These are phyloP conservation scores for Dromococcyx pavoninus DNA, from an alignment of 2,797 vertebrate species.

Conservation along the genomic window DNA sequence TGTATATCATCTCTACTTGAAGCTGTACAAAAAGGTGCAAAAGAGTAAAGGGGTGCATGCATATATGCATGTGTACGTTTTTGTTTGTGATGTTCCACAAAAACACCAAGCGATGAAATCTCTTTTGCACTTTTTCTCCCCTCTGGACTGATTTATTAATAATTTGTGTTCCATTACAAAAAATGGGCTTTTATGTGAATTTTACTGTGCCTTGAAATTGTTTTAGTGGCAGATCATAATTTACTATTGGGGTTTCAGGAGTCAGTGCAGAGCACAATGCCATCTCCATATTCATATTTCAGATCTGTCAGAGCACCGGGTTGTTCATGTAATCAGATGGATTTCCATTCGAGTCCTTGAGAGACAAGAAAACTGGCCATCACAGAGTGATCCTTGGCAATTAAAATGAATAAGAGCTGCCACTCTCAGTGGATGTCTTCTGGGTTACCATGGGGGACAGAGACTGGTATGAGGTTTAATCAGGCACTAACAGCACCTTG, in stretches of 20 bases:
- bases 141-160: slow-evolving; percentile 67
- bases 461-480: slow-evolving; percentile 82
- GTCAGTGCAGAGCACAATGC: slow-evolving; percentile 62
- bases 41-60: not conserved
- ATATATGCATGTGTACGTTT: not conserved
- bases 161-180: slow-evolving; percentile 66
- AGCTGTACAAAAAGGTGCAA: not conserved
- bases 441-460: slow-evolving; percentile 79
- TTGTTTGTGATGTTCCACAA: not conserved
- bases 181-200: slow-evolving; percentile 52
- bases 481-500: slow-evolving; percentile 82
- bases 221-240: slow-evolving; percentile 65
- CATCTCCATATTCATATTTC: slow-evolving; percentile 79
- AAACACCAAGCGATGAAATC: not conserved
- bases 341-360: slow-evolving; percentile 74
- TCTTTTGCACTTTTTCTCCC: not conserved
- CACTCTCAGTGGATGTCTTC: slow-evolving; percentile 79
- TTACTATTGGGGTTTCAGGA: slow-evolving; percentile 66
- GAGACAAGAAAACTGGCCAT: slow-evolving; percentile 75
- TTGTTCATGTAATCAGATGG: slow-evolving; percentile 72
- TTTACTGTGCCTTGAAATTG: slow-evolving; percentile 61
- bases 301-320: slow-evolving; percentile 73
- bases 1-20: not conserved
- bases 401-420: slow-evolving; percentile 79
- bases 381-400: slow-evolving; percentile 77